Conservation (phyloP, 1,140 invertebrate genomes). For the Radopholus similis region DNA sequence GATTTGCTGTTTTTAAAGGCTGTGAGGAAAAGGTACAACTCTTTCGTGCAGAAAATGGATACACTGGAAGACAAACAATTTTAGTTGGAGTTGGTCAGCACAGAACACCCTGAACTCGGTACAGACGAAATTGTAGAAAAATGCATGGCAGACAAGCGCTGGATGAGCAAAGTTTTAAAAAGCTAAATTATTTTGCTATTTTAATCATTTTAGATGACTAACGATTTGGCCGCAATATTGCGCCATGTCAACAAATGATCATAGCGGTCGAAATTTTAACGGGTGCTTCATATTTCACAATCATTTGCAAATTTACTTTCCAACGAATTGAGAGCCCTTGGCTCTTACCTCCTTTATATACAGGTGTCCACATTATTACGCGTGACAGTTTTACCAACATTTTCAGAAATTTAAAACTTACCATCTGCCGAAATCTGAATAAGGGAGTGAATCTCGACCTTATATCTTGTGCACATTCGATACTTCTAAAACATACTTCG, state of each 20-base stretch:
- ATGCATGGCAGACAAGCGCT: conserved; percentile 2
- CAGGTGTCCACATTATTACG: too few relatives aligned
- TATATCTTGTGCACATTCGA: too few relatives aligned
- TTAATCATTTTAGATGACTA: not conserved
- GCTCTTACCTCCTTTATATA: too few relatives aligned
- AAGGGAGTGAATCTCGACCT: too few relatives aligned
- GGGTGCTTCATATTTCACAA: too few relatives aligned
- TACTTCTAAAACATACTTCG: too few relatives aligned
- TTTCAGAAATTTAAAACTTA: too few relatives aligned
- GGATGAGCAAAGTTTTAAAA: conserved; percentile 9
- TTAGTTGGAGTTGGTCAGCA: conserved; percentile 19
- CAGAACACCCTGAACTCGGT: conserved; percentile 5
- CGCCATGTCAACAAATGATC: not conserved
- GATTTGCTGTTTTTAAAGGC: conserved; percentile 13
- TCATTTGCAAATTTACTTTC: too few relatives aligned
- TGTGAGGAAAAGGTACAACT: conserved; percentile 23
- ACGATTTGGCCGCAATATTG: not conserved
- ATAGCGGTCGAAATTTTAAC: too few relatives aligned
- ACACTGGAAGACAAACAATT: not conserved
- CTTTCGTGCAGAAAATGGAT: not conserved
- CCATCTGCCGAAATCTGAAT: too few relatives aligned
- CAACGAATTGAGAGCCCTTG: too few relatives aligned
- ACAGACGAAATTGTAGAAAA: not conserved
- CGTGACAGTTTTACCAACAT: too few relatives aligned
- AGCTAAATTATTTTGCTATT: not conserved